Evolutionary conservation across 2,113 vertebrate species (phyloP).

Genomic region (Callospermophilus lateralis): DNA sequence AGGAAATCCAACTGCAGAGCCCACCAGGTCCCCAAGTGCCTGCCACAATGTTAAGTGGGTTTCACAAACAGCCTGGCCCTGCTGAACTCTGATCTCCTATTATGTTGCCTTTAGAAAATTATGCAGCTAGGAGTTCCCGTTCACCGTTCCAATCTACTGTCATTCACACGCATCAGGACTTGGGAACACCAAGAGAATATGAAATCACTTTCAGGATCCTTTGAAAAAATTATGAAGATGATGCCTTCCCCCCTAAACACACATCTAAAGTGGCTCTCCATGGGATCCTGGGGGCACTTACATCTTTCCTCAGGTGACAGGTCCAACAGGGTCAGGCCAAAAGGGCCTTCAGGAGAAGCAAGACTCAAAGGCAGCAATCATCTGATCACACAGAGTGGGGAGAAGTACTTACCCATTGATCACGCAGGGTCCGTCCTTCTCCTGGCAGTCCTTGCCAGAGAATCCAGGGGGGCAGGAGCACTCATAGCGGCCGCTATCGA

Average conservation of each 20-base stretch:
- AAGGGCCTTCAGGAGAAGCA: background rate
- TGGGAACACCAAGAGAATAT: background rate
- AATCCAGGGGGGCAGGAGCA: conserved; percentile 92
- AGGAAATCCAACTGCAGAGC: background rate
- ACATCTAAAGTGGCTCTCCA: background rate
- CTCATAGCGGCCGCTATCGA: conserved; percentile 90
- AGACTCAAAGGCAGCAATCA: background rate
- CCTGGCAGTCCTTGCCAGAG: conserved; percentile 91
- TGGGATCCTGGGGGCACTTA: background rate
- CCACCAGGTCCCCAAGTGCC: no score
- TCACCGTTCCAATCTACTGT: background rate
- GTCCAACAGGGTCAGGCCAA: background rate
- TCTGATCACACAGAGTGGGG: background rate
- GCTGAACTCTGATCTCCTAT: background rate
- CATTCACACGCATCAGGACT: background rate
- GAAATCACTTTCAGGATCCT: background rate
- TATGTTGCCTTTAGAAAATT: background rate
- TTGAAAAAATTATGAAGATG: background rate
- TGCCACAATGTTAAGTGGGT: background rate
- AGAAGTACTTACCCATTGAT: conserved; percentile 90
- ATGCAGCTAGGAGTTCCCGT: rapidly evolving
- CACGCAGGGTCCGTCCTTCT: conserved; percentile 90
- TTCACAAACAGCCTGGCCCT: background rate
- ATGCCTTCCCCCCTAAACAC: background rate
- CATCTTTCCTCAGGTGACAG: background rate